Conservation (phyloP, 2,797 vertebrate species). For the Halcyon chelicuti region DNA sequence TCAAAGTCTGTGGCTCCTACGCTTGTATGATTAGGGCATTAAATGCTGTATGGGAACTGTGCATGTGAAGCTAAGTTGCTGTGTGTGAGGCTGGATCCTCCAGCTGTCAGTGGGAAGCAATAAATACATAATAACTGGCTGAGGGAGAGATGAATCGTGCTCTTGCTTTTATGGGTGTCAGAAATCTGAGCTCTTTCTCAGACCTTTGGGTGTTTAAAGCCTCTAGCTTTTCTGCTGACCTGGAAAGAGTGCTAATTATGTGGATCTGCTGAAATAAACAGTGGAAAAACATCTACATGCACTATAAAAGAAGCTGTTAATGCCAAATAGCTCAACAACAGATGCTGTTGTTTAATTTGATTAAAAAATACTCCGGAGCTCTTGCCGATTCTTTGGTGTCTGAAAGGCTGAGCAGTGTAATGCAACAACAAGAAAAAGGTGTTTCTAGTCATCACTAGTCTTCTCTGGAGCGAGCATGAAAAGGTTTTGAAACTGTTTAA, state of each 20-base stretch:
- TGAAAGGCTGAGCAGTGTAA: background rate
- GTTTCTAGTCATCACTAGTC: background rate
- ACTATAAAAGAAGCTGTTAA: background rate
- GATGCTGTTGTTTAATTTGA: background rate
- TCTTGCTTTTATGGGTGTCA: background rate
- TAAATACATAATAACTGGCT: background rate
- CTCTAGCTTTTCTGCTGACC: background rate
- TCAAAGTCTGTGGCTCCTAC: background rate
- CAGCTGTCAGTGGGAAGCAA: background rate
- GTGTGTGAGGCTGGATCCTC: background rate
- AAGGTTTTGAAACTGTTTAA: background rate
- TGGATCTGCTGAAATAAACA: background rate
- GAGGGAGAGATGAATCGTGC: background rate
- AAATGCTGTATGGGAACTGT: background rate
- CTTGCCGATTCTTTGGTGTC: background rate
- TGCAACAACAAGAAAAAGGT: fast-evolving
- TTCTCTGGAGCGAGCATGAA: background rate
- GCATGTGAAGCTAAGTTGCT: background rate
- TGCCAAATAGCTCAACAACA: background rate
- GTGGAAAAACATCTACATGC: fast-evolving
- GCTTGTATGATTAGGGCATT: background rate
- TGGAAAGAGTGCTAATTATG: background rate
- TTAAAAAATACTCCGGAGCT: background rate
- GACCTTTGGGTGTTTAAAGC: background rate
- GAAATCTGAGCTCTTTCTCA: background rate